Conservation (phyloP, 2,113 vertebrate genomes). For the Nyctereutes procyonoides region DNA sequence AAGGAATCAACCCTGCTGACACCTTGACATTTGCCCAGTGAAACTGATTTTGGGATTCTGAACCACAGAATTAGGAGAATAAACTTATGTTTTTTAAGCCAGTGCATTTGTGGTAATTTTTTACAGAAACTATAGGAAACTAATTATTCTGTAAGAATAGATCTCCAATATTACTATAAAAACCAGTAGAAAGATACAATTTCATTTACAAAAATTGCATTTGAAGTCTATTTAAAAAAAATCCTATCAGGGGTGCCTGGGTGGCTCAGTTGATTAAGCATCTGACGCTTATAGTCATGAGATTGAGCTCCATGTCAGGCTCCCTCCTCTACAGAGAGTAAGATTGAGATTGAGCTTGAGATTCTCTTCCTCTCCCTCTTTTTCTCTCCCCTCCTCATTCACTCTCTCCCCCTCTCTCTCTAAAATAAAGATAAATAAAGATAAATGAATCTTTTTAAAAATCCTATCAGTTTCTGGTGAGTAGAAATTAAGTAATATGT, state of each 20-base stretch:
- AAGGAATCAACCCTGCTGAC: neutral
- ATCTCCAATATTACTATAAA: neutral
- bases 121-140: neutral
- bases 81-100: neutral
- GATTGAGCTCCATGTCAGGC: neutral
- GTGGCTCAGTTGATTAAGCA: neutral
- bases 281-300: neutral
- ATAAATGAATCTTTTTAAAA: neutral
- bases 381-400: neutral
- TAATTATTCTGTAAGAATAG: neutral
- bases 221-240: slow-evolving; percentile 18
- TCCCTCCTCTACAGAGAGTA: neutral
- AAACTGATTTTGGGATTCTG: neutral
- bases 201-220: neutral
- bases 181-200: slow-evolving; percentile 2
- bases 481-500: slow-evolving; percentile 5
- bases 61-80: neutral
- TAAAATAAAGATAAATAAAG: neutral
- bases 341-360: too few relatives aligned
- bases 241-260: neutral
- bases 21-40: neutral
- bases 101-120: neutral
- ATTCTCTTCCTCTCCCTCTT: neutral
- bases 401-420: neutral
- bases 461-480: neutral